Percentiles rank a stretch among this genome's conserved stretches.
phyloP scores from a whole-genome alignment of 2,797 vertebrate genomes.

The Peromyscus aztecus region DNA sequence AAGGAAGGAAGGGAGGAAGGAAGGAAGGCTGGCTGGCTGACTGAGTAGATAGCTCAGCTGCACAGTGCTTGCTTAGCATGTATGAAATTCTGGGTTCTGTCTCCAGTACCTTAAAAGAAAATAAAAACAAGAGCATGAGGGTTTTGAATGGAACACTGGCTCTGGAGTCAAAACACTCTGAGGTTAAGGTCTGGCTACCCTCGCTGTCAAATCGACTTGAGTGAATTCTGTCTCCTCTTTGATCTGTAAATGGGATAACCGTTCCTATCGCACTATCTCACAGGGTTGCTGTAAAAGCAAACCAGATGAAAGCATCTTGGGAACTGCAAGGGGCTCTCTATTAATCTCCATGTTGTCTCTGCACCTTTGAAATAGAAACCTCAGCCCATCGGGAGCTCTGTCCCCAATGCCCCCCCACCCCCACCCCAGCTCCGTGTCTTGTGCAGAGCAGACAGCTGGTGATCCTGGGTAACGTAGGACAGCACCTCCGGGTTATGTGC shows the following conservation, averaged over 20 bases:
- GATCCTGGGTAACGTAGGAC: neutral
- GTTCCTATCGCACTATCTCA: neutral
- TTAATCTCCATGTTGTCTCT: slow-evolving; percentile 50
- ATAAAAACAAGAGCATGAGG: neutral
- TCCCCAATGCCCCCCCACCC: neutral
- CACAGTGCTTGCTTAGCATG: neutral
- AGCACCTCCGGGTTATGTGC: neutral
- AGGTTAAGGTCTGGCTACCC: neutral
- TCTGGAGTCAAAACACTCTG: slow-evolving; percentile 16
- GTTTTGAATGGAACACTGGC: neutral
- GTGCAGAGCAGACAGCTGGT: neutral
- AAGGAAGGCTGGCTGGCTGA: neutral
- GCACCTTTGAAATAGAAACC: slow-evolving; percentile 61
- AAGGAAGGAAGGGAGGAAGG: too few species aligned
- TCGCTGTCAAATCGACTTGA: slow-evolving; percentile 35
- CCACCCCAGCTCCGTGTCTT: neutral
- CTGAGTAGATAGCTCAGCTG: neutral
- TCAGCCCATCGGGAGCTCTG: neutral
- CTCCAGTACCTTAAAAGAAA: neutral
- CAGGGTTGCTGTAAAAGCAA: slow-evolving; percentile 41
- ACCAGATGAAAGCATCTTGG: slow-evolving; percentile 1
- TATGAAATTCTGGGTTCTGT: neutral
- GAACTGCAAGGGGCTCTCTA: neutral
- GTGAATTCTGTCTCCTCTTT: slow-evolving; percentile 52
- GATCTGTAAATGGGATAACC: slow-evolving; percentile 52